Conservation (phyloP, 2,113 vertebrate species). For the Heloderma charlesbogerti region DNA sequence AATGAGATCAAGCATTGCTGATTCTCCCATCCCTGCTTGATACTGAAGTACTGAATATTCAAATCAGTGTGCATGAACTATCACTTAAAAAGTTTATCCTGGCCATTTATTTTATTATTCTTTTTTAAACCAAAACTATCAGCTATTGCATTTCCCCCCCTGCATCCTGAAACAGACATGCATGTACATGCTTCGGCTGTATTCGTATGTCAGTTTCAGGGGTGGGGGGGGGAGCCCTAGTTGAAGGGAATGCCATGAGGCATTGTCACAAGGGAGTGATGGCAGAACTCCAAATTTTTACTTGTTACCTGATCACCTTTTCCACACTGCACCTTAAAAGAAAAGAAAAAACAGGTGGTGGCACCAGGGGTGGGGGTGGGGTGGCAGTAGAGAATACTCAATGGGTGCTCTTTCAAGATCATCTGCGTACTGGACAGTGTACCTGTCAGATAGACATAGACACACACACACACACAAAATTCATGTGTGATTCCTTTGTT, state of each 20-base stretch:
- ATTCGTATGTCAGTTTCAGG: not conserved
- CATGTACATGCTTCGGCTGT: not conserved
- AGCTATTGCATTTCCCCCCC: not conserved
- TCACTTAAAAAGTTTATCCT: not conserved
- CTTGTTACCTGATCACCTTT: not conserved
- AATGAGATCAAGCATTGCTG: too few species aligned
- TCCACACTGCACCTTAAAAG: not conserved
- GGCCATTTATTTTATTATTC: not conserved
- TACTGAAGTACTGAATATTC: fast-evolving
- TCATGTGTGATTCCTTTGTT: not conserved
- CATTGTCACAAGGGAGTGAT: not conserved
- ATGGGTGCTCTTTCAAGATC: not conserved
- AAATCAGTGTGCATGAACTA: not conserved
- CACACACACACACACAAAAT: not conserved
- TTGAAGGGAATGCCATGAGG: not conserved
- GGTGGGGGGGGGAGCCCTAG: too few species aligned
- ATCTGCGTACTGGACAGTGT: not conserved
- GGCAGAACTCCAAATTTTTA: not conserved
- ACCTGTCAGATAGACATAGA: too few species aligned
- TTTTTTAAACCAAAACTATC: not conserved
- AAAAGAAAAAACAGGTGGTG: not conserved
- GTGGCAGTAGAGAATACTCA: too few species aligned
- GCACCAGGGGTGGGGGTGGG: fast-evolving
- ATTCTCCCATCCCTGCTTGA: not conserved
- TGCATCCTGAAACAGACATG: not conserved